Percentiles rank a stretch among this genome's conserved stretches.
These are phyloP conservation scores for Hozukius guyotensis DNA, from an alignment of 2,797 vertebrate genomes.

Conservation along the genomic window DNA sequence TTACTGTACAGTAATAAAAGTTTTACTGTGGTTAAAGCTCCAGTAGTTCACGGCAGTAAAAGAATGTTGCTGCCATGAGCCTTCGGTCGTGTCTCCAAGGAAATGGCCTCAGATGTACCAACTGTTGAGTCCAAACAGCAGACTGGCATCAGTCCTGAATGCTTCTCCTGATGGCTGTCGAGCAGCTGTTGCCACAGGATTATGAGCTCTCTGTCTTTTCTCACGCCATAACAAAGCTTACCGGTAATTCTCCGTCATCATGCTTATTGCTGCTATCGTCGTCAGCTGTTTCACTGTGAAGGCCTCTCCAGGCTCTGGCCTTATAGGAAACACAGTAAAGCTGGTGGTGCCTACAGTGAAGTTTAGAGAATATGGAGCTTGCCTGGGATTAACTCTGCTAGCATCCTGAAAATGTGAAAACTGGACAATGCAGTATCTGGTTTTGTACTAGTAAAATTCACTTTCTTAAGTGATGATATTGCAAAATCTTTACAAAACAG, in stretches of 20 bases:
- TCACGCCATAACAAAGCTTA: slow-evolving; percentile 5
- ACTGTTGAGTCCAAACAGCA: slow-evolving; percentile 30
- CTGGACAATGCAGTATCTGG: background rate
- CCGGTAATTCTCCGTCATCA: slow-evolving; percentile 11
- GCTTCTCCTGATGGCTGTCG: slow-evolving; percentile 22
- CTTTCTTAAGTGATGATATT: background rate
- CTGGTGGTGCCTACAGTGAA: background rate
- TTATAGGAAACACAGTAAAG: background rate
- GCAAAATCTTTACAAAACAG: background rate
- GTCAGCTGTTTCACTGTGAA: slow-evolving; percentile 24
- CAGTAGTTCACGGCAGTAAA: background rate
- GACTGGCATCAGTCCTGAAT: slow-evolving; percentile 24
- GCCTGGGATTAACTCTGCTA: background rate
- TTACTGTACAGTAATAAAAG: background rate
- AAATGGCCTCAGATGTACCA: slow-evolving; percentile 10
- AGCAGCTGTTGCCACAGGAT: slow-evolving; percentile 37
- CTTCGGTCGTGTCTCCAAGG: background rate
- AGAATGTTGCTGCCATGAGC: background rate
- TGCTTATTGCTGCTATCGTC: slow-evolving; percentile 19
- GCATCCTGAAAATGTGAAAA: background rate
- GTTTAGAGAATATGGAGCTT: background rate
- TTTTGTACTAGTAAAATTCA: background rate
- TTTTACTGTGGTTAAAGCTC: background rate
- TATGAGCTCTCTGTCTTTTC: slow-evolving; percentile 27
- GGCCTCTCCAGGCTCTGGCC: background rate